Evolutionary conservation across 2,888 invertebrate species (phyloP), one percentile per base, ranked within the genome.

Genomic region (Catocala nupta): DNA sequence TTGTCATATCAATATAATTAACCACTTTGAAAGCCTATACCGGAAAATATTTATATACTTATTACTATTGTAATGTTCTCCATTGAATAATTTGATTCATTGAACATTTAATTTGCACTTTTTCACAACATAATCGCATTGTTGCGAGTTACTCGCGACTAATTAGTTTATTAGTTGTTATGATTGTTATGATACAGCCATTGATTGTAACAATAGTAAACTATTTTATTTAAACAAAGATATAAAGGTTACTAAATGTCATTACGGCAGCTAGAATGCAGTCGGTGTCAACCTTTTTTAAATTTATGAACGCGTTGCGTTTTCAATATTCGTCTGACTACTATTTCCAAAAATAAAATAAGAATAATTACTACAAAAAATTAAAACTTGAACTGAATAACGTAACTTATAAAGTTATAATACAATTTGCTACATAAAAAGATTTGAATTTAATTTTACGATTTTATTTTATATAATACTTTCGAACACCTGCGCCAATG

Each of bases 1-100:
- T 60, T 62, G 56, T 55, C 33, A 59, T 58, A 72, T 45, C 57
- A 53, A 62, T 54, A 59, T 50, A 63, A 68, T 72, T 57, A 51
- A 64, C 36, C 2, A 39, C 36, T 59, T 58, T 65, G 49, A 51
- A 59, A 63, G 60, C 45, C 39, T 49, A 25, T 48, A 54, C 36
- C 8, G 59, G 50, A 47, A 64, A 68, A 56, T 48, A 59, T 49
- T 56, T 16, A 43, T 43, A 39, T 39, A 39, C 36, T 39, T 39
- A 39, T 39, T 8, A 39, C 36, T 25, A 25, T 25, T 25, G 25
- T 3, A 25, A 25, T 25, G 39, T 39, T 10, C 5, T 51, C 7
- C 49, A 57, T 54, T 59, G 11, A 51, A 59, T 57, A 44, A 51
- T 59, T 39, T 25, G 13, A 33, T 59, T 54, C 5, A 48, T 54